Evolutionary conservation across 2,113 vertebrate species (phyloP), one percentile per base, ranked within the genome.

Genomic region (Sterrhoptilus dennistouni): DNA sequence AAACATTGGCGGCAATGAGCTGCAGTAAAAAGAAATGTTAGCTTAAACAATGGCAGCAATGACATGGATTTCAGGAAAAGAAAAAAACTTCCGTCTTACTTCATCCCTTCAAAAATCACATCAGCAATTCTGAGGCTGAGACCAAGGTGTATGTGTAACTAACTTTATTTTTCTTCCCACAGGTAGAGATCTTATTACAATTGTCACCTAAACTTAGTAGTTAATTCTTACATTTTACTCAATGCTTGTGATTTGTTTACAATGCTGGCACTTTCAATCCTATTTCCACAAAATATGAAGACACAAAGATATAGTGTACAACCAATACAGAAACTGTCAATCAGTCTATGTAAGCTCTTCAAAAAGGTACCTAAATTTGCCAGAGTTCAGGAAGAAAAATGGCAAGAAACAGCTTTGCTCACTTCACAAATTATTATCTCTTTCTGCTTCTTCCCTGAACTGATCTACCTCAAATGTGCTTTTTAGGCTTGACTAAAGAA

Each of bases 141-240:
- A 77, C 20, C 40, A 28, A 76, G 80, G 38, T 11, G 9, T 56
- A 38, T 52, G 50, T 77, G 22, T 77, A 80, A 65, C 38, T 35
- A 57, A 61, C 29, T 82, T 80, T 77, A 70, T 86, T 40, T 86
- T 74, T 70, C 56, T 47, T 54, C 35, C 23, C 20, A 56, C 25
- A 40, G 14, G 57, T 68, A 40, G 28, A 85, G 33, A 38, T 90
- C 86, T 90, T 81, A 88, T 75, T 88, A 36, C 44, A 70, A 59
- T 53, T 94, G 60, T 70, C 52, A 78, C 19, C 54, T 92, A 49
- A 88, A 76, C 52, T 78, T 52, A 40, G 60, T 52, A 93, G 35
- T 61, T 90, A 15, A 10, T 86, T 75, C 89, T 93, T 78, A 50
- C 28, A 35, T 92, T 95, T 83, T 66, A 56, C 25, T 83, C 36